Percentiles rank a stretch among this genome's conserved stretches.
Conservation (phyloP, 2,888 invertebrate genomes). For the Metopia argyrocephala region DNA sequence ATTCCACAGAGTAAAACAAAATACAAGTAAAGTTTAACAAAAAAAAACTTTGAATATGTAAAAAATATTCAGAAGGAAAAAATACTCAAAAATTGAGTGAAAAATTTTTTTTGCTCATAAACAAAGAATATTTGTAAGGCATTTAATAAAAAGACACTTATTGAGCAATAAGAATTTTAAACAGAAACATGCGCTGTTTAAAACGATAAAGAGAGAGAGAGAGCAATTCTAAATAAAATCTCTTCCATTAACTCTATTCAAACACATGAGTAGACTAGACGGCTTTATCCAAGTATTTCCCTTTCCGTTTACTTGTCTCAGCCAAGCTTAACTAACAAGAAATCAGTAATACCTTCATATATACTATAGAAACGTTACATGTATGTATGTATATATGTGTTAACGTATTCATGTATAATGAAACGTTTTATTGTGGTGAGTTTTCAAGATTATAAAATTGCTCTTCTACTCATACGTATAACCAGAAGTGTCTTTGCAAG, state of each 20-base stretch:
- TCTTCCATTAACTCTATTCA: background rate
- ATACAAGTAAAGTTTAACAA: background rate
- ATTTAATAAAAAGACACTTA: too few species aligned
- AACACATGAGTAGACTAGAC: conserved; percentile 37
- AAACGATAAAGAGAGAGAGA: too few species aligned
- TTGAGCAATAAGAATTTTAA: too few species aligned
- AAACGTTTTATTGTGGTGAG: conserved; percentile 11
- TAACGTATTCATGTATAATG: too few species aligned
- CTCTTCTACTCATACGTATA: background rate
- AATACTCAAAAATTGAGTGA: background rate
- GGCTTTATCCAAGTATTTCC: conserved; percentile 51
- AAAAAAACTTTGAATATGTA: background rate
- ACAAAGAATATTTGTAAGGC: too few species aligned
- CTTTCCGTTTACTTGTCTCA: conserved; percentile 22
- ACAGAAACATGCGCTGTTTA: too few species aligned
- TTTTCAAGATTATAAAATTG: too few species aligned
- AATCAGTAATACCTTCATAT: too few species aligned
- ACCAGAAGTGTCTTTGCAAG: background rate
- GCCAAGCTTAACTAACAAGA: background rate
- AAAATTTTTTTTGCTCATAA: too few species aligned
- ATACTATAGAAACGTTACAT: too few species aligned
- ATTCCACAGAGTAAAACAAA: background rate
- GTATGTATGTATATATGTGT: background rate
- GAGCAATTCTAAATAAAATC: too few species aligned
- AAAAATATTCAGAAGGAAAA: background rate